Evolutionary conservation across 2,888 invertebrate genomes (phyloP).

Genomic region (Megaustenia siamemsis): DNA sequence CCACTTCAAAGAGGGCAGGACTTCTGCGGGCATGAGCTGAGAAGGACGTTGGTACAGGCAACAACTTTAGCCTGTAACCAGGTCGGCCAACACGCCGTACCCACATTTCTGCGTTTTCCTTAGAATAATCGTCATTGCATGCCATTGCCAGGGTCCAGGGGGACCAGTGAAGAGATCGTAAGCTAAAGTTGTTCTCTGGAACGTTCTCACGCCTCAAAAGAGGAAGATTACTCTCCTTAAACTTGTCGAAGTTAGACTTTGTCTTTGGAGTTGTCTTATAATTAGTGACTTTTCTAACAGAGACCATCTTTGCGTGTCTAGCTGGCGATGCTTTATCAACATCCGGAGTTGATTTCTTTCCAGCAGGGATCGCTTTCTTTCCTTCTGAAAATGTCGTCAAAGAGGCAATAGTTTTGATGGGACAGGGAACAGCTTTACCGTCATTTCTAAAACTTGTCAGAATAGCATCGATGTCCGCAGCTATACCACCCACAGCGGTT

Average conservation of each 20-base stretch:
- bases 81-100: neutral
- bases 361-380: too few species aligned
- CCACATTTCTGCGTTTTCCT: neutral
- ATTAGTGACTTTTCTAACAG: too few species aligned
- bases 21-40: too few species aligned
- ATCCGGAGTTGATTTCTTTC: too few species aligned
- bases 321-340: neutral
- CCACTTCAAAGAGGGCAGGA: conserved; percentile 29
- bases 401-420: neutral
- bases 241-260: conserved; percentile 7
- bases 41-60: neutral
- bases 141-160: conserved; percentile 64
- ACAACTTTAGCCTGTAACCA: conserved; percentile 31
- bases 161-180: conserved; percentile 63
- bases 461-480: conserved; percentile 65
- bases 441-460: conserved; percentile 63
- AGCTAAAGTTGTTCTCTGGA: conserved; percentile 61
- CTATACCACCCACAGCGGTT: conserved; percentile 57
- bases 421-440: neutral
- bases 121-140: neutral
- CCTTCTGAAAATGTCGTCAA: neutral
- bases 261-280: too few species aligned
- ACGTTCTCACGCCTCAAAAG: conserved; percentile 62
- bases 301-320: neutral
- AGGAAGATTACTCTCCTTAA: conserved; percentile 36